Conservation (phyloP, 2,113 vertebrate species). For the Brachyhypopomus gauderio region DNA sequence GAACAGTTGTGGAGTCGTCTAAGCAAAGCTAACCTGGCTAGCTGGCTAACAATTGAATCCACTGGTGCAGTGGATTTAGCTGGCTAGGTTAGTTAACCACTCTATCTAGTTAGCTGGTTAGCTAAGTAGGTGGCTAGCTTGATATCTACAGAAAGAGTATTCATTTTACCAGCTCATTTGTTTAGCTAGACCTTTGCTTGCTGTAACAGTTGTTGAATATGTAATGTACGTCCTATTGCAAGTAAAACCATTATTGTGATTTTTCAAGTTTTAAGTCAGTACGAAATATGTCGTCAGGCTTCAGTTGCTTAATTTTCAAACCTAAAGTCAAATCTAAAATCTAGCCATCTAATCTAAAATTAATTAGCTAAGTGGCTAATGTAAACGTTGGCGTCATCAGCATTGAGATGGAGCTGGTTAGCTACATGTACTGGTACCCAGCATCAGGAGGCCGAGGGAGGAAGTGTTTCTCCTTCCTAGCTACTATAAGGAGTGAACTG, state of each 20-base stretch:
- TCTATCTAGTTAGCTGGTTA: too few species aligned
- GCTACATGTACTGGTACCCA: background rate
- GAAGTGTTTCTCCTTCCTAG: background rate
- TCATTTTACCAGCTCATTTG: too few species aligned
- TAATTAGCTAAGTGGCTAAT: background rate
- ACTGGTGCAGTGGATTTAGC: constrained; percentile 19
- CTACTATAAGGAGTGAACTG: background rate
- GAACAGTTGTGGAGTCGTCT: background rate
- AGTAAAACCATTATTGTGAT: background rate
- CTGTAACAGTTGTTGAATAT: too few species aligned
- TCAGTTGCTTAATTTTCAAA: background rate
- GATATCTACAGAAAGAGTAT: background rate
- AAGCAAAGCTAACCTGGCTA: background rate
- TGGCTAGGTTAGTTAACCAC: too few species aligned
- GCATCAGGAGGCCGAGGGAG: background rate
- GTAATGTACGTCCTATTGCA: background rate
- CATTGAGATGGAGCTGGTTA: background rate
- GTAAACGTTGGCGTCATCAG: background rate
- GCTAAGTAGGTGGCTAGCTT: background rate
- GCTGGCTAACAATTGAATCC: constrained; percentile 26
- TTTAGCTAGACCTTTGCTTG: too few species aligned
- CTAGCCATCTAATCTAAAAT: background rate
- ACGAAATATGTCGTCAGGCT: background rate
- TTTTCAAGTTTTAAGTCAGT: background rate
- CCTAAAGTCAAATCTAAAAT: constrained; percentile 33